Percentiles rank a stretch among this genome's conserved stretches.
Conservation (phyloP, 2,797 vertebrate genomes). For the Argentina silus region DNA sequence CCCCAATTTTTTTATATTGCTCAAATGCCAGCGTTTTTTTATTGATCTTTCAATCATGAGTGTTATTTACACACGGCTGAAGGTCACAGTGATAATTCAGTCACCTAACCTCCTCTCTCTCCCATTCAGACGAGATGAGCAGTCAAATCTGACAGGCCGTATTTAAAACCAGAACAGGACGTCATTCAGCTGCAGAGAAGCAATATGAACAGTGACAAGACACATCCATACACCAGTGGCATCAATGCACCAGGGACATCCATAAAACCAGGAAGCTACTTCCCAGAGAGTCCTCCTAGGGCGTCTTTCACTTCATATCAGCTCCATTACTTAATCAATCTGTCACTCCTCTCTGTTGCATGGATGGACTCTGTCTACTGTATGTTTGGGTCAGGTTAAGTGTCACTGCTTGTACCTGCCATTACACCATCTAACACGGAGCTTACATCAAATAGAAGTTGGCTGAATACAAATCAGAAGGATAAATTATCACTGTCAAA, state of each 20-base stretch:
- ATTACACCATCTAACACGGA: too few species aligned
- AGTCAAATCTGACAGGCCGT: conserved; percentile 20
- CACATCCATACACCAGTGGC: not conserved
- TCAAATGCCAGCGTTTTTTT: conserved; percentile 10
- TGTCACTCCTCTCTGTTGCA: conserved; percentile 10
- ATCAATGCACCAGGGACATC: conserved; percentile 11
- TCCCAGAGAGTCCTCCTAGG: not conserved
- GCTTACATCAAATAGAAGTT: too few species aligned
- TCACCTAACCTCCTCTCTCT: conserved; percentile 21
- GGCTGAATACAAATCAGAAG: too few species aligned
- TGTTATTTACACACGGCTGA: conserved; percentile 42
- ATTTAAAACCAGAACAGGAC: conserved; percentile 29
- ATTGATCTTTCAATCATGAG: conserved; percentile 51
- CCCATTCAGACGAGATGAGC: conserved; percentile 20
- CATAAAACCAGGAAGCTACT: conserved; percentile 8
- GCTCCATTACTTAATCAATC: conserved; percentile 9
- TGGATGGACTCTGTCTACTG: too few species aligned
- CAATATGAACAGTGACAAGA: conserved; percentile 25
- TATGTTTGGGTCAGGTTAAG: too few species aligned
- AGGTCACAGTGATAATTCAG: conserved; percentile 61
- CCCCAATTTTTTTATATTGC: conserved; percentile 27
- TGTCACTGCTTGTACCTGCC: too few species aligned
- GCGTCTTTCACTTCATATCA: not conserved
- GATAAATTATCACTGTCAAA: too few species aligned
- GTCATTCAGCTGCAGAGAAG: conserved; percentile 26